A percentile compares a stretch with the other conserved stretches of the same genome.
These are phyloP conservation scores for Eulemur coronatus DNA, from an alignment of 2,797 vertebrate genomes.

Conservation along the genomic window DNA sequence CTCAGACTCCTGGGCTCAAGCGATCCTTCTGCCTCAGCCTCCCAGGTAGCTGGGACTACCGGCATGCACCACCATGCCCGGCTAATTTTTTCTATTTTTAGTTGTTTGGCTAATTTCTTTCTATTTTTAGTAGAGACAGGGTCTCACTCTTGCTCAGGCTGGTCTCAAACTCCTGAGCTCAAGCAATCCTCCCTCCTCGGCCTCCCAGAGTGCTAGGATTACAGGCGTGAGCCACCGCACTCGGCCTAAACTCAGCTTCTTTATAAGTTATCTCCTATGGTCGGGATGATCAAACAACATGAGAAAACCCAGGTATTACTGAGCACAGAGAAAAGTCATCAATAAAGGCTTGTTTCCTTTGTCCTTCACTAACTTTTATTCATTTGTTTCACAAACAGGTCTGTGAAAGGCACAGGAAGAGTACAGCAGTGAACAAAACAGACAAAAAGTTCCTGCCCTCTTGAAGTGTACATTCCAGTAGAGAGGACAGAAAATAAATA, in stretches of 20 bases:
- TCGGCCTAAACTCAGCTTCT: neutral
- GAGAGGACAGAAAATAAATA: neutral
- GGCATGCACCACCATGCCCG: no score
- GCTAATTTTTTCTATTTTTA: no score
- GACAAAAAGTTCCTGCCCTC: neutral
- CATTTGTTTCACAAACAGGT: neutral
- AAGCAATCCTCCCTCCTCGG: no score
- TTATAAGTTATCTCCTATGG: neutral
- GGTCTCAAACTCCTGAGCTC: no score
- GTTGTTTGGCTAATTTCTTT: no score
- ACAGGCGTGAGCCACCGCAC: no score
- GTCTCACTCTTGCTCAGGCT: no score
- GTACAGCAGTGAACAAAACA: neutral
- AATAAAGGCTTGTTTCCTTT: neutral
- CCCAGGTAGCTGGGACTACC: no score
- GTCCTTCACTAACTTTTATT: neutral
- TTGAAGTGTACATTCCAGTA: neutral
- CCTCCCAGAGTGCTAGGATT: no score
- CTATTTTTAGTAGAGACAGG: no score
- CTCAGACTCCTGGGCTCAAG: no score
- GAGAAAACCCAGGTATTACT: neutral
- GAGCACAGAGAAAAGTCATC: neutral
- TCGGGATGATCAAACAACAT: neutral
- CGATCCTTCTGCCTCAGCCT: no score
- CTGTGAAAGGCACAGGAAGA: neutral